Evolutionary conservation across 2,113 vertebrate genomes (phyloP).

Genomic region (Chaetodon trifascialis): DNA sequence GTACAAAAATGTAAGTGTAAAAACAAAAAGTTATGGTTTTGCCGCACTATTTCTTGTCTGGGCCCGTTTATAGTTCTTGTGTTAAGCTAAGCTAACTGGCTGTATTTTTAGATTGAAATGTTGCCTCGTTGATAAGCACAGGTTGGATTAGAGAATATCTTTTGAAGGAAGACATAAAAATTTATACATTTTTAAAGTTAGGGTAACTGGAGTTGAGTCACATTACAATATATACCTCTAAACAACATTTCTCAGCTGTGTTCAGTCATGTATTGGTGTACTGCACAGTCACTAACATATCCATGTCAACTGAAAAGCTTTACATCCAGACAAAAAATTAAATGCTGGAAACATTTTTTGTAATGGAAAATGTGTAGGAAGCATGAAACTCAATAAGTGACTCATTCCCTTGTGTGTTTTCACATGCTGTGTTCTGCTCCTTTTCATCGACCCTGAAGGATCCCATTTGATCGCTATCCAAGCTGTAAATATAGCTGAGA

Average conservation of each 20-base stretch:
- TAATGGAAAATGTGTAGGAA: constrained; percentile 53
- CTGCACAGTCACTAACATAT: constrained; percentile 7
- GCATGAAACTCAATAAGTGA: constrained; percentile 58
- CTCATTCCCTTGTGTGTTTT: constrained; percentile 55
- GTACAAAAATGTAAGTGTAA: no score
- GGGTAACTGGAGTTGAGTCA: background rate
- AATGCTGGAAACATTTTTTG: constrained; percentile 9
- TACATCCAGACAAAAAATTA: background rate
- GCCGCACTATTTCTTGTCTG: no score
- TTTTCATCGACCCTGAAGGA: constrained; percentile 60
- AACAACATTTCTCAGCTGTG: background rate
- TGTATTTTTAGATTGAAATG: background rate
- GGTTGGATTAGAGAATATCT: no score
- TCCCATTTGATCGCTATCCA: constrained; percentile 61
- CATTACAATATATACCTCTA: background rate
- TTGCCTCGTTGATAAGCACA: background rate
- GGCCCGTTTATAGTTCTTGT: background rate
- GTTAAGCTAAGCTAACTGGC: background rate
- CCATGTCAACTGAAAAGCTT: constrained; percentile 15
- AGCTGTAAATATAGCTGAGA: constrained; percentile 61
- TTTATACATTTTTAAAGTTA: background rate
- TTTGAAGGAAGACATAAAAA: background rate
- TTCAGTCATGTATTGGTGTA: background rate
- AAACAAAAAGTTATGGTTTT: no score
- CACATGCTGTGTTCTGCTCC: constrained; percentile 38